These are phyloP conservation scores for Ecliptopera silaceata DNA, from an alignment of 2,888 invertebrate species.

Conservation along the genomic window DNA sequence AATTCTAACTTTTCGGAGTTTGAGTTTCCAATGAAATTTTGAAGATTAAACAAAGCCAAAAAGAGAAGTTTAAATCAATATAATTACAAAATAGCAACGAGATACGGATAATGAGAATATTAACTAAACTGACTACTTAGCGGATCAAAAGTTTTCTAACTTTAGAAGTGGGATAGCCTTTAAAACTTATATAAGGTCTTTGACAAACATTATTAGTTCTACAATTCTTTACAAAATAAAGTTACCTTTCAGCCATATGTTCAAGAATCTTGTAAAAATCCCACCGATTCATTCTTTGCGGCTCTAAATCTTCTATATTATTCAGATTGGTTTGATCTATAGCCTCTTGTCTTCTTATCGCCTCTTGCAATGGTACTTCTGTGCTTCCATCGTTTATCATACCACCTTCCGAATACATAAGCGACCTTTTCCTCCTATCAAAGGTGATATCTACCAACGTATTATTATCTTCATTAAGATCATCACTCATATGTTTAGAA, in stretches of 20 bases:
- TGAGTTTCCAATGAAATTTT: neutral
- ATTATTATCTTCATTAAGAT: slow-evolving; percentile 48
- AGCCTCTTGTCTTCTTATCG: slow-evolving; percentile 76
- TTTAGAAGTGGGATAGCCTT: too few species aligned
- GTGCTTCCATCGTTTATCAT: slow-evolving; percentile 50
- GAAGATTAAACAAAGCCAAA: neutral
- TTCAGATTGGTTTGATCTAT: slow-evolving; percentile 63
- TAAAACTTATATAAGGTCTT: too few species aligned
- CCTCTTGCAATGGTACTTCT: slow-evolving; percentile 68
- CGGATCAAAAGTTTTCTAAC: too few species aligned
- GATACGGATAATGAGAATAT: neutral
- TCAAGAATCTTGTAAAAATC: slow-evolving; percentile 86
- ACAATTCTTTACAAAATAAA: neutral
- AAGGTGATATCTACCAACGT: slow-evolving; percentile 73
- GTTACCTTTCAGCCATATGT: slow-evolving; percentile 82
- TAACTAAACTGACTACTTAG: neutral
- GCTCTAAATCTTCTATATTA: slow-evolving; percentile 54
- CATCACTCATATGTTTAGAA: slow-evolving; percentile 41
- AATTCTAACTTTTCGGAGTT: too few species aligned
- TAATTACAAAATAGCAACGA: neutral
- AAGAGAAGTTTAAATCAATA: neutral
- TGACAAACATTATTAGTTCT: too few species aligned
- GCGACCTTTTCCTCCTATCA: slow-evolving; percentile 61
- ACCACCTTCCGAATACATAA: slow-evolving; percentile 68
- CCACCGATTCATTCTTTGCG: slow-evolving; percentile 83